phyloP scores from a whole-genome alignment of 2,113 vertebrate species.

The Hippocampus zosterae region DNA sequence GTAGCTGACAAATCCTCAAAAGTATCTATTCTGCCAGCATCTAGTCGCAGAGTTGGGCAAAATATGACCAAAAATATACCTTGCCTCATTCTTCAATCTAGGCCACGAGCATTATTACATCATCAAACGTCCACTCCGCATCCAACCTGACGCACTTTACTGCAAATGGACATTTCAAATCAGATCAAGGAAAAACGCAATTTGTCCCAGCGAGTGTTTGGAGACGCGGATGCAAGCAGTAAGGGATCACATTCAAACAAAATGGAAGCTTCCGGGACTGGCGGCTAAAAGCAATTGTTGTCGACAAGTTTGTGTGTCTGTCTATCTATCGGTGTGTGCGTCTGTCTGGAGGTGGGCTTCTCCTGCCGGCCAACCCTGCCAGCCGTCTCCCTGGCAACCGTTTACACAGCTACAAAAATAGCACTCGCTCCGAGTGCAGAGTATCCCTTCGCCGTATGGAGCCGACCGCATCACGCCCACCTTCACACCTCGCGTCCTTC shows the following conservation, averaged over 20 bases:
- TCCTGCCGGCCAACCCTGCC: conserved; percentile 62
- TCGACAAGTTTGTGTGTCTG: not conserved
- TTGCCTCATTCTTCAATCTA: too few species aligned
- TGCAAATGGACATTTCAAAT: conserved; percentile 13
- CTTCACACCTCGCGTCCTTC: conserved; percentile 43
- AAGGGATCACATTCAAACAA: not conserved
- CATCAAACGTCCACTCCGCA: not conserved
- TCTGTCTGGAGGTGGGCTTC: conserved; percentile 49
- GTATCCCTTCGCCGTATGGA: conserved; percentile 50
- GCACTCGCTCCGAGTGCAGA: conserved; percentile 24
- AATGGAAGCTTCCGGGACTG: not conserved
- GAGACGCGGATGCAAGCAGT: not conserved
- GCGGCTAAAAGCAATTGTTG: not conserved
- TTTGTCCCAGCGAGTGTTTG: not conserved
- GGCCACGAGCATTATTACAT: too few species aligned
- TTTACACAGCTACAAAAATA: conserved; percentile 71
- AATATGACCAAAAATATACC: too few species aligned
- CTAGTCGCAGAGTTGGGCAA: too few species aligned
- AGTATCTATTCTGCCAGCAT: too few species aligned
- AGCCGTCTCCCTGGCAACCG: conserved; percentile 66
- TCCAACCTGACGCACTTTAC: conserved; percentile 1
- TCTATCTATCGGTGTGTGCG: not conserved
- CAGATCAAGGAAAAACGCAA: conserved; percentile 11
- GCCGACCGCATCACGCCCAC: conserved; percentile 36
- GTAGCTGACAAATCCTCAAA: too few species aligned